Conservation (phyloP, 1,140 invertebrate species). For the Caenorhabditis latens region DNA sequence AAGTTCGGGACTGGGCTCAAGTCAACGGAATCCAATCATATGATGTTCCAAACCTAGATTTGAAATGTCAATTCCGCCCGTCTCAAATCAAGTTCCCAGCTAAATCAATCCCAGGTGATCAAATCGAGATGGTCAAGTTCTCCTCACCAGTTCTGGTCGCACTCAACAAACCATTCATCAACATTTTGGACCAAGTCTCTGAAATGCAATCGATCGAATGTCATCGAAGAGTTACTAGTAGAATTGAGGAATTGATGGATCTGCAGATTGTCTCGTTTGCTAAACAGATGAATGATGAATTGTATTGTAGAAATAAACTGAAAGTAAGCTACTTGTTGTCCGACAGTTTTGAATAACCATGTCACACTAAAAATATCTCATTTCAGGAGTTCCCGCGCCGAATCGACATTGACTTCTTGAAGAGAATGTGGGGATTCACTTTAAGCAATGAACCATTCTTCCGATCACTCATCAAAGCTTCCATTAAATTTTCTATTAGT, state of each 20-base stretch:
- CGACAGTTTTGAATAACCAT: too few species aligned
- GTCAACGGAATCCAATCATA: background rate
- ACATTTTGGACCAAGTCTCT: slow-evolving; percentile 69
- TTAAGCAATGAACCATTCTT: slow-evolving; percentile 75
- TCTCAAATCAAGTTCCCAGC: slow-evolving; percentile 58
- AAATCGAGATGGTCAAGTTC: slow-evolving; percentile 67
- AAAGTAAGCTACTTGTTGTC: slow-evolving; percentile 37
- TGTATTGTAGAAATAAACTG: slow-evolving; percentile 55
- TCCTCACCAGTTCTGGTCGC: slow-evolving; percentile 56
- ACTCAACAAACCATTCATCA: slow-evolving; percentile 68
- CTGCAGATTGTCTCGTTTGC: slow-evolving; percentile 58
- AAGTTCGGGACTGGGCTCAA: slow-evolving; percentile 12
- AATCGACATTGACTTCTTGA: slow-evolving; percentile 68
- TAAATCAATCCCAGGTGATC: background rate
- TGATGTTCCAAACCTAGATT: background rate
- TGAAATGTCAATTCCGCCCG: slow-evolving; percentile 27
- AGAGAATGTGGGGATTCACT: slow-evolving; percentile 66
- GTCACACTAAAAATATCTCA: too few species aligned
- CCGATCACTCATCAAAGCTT: slow-evolving; percentile 68
- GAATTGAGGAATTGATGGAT: slow-evolving; percentile 68
- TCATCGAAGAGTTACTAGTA: slow-evolving; percentile 58
- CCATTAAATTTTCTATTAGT: slow-evolving; percentile 63
- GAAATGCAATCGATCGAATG: slow-evolving; percentile 56
- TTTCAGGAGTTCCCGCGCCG: slow-evolving; percentile 63
- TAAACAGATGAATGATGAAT: slow-evolving; percentile 60